These are phyloP conservation scores for Dasypogon diadema DNA, from an alignment of 2,888 invertebrate species.

Conservation along the genomic window DNA sequence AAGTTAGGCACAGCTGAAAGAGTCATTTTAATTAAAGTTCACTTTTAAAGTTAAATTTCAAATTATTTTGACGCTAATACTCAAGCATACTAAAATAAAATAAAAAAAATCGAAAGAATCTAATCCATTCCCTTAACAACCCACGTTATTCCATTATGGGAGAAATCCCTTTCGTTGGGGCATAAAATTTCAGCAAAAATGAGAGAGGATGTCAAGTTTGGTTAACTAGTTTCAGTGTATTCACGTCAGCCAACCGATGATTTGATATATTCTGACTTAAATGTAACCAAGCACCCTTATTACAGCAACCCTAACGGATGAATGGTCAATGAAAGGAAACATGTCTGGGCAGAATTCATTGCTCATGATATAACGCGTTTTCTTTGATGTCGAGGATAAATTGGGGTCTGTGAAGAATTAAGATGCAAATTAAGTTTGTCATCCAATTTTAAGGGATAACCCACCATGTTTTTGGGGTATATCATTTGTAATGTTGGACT, in stretches of 20 bases:
- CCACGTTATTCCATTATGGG: too few species aligned
- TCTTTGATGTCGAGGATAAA: slow-evolving; percentile 38
- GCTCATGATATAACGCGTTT: slow-evolving; percentile 33
- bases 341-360: slow-evolving; percentile 17
- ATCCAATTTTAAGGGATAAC: slow-evolving; percentile 43
- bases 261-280: slow-evolving; percentile 39
- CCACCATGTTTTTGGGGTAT: slow-evolving; percentile 13
- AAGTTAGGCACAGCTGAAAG: too few species aligned
- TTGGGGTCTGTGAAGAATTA: slow-evolving; percentile 40
- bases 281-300: slow-evolving; percentile 42
- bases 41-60: too few species aligned
- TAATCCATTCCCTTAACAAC: too few species aligned
- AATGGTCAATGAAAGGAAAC: slow-evolving; percentile 24
- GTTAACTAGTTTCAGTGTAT: slow-evolving; percentile 18
- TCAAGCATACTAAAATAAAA: too few species aligned
- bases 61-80: too few species aligned
- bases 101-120: too few species aligned
- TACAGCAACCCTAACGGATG: slow-evolving; percentile 24
- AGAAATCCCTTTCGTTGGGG: too few species aligned
- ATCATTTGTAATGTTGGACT: slow-evolving; percentile 8
- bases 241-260: slow-evolving; percentile 32
- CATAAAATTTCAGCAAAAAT: background rate
- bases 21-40: too few species aligned
- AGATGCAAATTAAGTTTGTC: slow-evolving; percentile 45
- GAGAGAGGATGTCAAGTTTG: slow-evolving; percentile 10